Percentiles rank a stretch among this genome's conserved stretches.
These are phyloP conservation scores for Edolisoma coerulescens DNA, from an alignment of 2,113 vertebrate genomes.

Conservation along the genomic window DNA sequence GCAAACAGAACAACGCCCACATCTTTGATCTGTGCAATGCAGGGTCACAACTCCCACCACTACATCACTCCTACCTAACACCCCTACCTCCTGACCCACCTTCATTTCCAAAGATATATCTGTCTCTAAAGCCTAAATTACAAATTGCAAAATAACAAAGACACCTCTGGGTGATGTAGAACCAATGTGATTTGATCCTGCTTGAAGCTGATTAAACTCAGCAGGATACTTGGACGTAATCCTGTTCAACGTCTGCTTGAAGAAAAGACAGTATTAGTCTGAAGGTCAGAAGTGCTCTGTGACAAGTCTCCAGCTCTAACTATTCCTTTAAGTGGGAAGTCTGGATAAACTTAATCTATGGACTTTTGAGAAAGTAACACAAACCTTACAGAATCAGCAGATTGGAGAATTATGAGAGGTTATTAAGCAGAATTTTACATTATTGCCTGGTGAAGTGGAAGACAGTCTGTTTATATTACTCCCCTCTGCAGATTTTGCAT, in stretches of 20 bases:
- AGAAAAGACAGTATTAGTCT: background rate
- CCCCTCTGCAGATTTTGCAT: background rate
- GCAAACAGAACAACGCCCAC: background rate
- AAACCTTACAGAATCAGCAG: background rate
- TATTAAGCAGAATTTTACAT: background rate
- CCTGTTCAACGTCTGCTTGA: background rate
- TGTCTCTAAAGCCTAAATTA: background rate
- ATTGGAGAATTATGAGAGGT: background rate
- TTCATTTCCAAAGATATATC: background rate
- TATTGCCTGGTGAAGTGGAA: background rate
- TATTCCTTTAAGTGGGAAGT: background rate
- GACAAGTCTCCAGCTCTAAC: background rate
- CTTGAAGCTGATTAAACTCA: slow-evolving; percentile 27
- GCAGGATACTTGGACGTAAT: background rate
- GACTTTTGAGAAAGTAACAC: background rate
- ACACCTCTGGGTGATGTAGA: background rate
- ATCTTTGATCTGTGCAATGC: background rate
- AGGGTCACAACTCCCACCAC: background rate
- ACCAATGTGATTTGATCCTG: background rate
- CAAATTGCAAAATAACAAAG: background rate
- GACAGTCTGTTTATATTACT: background rate
- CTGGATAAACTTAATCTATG: background rate
- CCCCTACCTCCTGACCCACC: background rate
- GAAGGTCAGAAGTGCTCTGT: background rate
- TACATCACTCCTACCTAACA: background rate